A percentile compares a stretch with the other conserved stretches of the same genome.
These are phyloP conservation scores for Hyperopisus bebe DNA, from an alignment of 2,113 vertebrate species.

Conservation along the genomic window DNA sequence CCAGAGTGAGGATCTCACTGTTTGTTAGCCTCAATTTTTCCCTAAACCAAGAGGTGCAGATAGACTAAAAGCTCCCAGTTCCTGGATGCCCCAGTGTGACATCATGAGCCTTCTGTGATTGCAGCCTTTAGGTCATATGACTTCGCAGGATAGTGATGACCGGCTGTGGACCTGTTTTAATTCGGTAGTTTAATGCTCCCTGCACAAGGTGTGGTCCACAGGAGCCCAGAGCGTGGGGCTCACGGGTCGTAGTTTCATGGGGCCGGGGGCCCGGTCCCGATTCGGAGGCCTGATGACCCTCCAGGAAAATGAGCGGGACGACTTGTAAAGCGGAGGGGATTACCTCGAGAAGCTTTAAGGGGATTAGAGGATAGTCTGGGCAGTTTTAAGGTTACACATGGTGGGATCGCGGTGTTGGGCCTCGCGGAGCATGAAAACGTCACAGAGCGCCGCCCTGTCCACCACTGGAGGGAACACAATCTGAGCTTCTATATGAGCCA, in stretches of 20 bases:
- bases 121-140: not conserved
- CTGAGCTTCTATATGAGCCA: not conserved
- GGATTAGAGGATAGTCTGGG: slow-evolving; percentile 17
- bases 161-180: not conserved
- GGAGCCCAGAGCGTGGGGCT: not conserved
- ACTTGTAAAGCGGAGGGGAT: not conserved
- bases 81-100: not conserved
- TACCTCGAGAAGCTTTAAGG: slow-evolving; percentile 18
- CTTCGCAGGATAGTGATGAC: not conserved
- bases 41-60: not conserved
- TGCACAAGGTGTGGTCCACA: not conserved
- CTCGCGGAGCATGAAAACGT: not conserved
- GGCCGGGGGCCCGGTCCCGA: not conserved
- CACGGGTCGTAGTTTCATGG: not conserved
- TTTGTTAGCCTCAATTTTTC: not conserved
- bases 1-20: not conserved
- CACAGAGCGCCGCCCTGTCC: not conserved
- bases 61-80: not conserved
- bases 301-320: not conserved
- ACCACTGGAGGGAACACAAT: slow-evolving; percentile 4
- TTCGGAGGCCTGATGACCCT: not conserved
- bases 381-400: not conserved
- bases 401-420: not conserved
- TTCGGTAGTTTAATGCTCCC: not conserved
- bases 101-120: not conserved